Percentiles rank a stretch among this genome's conserved stretches.
Evolutionary conservation across 2,113 vertebrate genomes (phyloP).

Genomic region (Meleagris gallopavo): DNA sequence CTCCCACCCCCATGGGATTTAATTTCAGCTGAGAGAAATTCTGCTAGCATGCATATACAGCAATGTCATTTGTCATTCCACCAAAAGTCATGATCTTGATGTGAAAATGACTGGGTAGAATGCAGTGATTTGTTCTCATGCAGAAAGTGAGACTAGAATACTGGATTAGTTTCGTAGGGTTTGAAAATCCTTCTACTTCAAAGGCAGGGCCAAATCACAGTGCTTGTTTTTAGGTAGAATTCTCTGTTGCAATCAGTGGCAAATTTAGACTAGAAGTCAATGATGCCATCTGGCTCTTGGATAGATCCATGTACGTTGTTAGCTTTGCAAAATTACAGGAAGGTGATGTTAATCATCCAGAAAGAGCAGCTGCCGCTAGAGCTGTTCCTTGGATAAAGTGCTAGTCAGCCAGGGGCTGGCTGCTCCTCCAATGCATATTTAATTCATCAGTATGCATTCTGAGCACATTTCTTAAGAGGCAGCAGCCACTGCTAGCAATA

Average conservation of each 20-base stretch:
- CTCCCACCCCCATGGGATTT: background rate
- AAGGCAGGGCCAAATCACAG: background rate
- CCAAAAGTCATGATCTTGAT: background rate
- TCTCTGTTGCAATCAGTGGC: background rate
- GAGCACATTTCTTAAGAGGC: background rate
- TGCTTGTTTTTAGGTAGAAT: background rate
- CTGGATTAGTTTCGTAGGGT: background rate
- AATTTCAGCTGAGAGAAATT: background rate
- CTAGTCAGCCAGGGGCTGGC: background rate
- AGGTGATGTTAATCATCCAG: background rate
- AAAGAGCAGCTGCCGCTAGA: background rate
- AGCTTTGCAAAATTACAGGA: conserved; percentile 6
- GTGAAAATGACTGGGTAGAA: background rate
- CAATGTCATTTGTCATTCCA: background rate
- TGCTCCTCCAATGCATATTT: background rate
- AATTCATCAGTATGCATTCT: background rate
- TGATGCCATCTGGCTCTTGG: background rate
- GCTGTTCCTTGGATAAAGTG: conserved; percentile 14
- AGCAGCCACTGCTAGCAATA: background rate
- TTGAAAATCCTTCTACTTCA: background rate
- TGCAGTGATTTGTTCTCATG: background rate
- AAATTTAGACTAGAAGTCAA: background rate
- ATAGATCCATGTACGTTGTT: background rate
- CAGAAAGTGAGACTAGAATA: background rate
- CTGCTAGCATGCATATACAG: background rate